phyloP scores from a whole-genome alignment of 2,113 vertebrate species.

The Labeo catla region DNA sequence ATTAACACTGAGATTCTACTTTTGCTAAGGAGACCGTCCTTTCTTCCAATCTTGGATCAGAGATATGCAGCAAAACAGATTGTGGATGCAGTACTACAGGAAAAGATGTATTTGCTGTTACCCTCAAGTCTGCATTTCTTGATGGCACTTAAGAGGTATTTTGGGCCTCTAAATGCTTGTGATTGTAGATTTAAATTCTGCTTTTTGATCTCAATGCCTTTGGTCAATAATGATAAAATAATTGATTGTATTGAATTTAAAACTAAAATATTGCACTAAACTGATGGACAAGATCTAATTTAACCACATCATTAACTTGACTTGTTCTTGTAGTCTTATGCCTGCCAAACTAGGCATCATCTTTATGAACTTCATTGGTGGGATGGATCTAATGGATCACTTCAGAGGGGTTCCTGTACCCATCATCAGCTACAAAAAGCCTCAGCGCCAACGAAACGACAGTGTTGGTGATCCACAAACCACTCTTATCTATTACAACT shows the following conservation, averaged over 20 bases:
- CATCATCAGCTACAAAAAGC: conserved; percentile 31
- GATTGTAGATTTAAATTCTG: background rate
- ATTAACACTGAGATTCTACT: background rate
- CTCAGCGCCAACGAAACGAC: background rate
- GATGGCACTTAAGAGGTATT: background rate
- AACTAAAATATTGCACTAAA: background rate
- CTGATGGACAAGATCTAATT: background rate
- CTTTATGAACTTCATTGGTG: conserved; percentile 57
- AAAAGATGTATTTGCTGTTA: conserved; percentile 67
- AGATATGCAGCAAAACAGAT: conserved; percentile 74
- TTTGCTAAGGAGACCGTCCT: conserved; percentile 64
- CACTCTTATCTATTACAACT: conserved; percentile 38
- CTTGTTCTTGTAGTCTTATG: conserved; percentile 47
- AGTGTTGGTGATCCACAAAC: conserved; percentile 22
- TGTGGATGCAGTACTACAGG: conserved; percentile 70
- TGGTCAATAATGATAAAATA: background rate
- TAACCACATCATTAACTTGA: background rate
- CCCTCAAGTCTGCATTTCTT: conserved; percentile 57
- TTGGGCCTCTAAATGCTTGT: background rate
- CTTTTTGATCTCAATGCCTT: background rate
- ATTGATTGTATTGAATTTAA: background rate
- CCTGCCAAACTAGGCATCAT: conserved; percentile 57
- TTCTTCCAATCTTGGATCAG: conserved; percentile 74
- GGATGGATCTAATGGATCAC: conserved; percentile 55
- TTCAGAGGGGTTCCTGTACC: conserved; percentile 49